Percentiles rank a stretch among this genome's conserved stretches.
phyloP scores from a whole-genome alignment of 2,888 invertebrate species.

The Ophion costatus region DNA sequence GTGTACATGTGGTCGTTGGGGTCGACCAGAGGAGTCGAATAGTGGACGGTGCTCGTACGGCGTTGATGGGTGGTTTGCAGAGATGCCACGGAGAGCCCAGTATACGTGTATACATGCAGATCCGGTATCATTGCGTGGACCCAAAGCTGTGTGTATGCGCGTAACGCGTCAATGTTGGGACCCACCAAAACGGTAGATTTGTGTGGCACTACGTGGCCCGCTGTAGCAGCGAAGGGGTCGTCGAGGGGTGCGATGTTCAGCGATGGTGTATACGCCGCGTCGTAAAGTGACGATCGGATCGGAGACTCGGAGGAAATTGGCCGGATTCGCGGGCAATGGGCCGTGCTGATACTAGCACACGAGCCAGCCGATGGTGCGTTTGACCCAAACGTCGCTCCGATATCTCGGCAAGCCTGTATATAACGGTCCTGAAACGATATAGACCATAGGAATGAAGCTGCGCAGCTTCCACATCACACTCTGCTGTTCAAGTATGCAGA shows the following conservation, averaged over 20 bases:
- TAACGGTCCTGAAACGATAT: background rate
- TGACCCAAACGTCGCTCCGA: slow-evolving; percentile 71
- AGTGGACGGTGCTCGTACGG: slow-evolving; percentile 43
- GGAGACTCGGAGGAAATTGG: slow-evolving; percentile 82
- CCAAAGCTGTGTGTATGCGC: slow-evolving; percentile 43
- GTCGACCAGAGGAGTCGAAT: slow-evolving; percentile 34
- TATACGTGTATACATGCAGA: background rate
- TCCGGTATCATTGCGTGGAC: slow-evolving; percentile 33
- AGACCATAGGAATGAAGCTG: background rate
- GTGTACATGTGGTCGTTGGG: slow-evolving; percentile 52
- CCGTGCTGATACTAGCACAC: slow-evolving; percentile 80
- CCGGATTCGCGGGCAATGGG: slow-evolving; percentile 83
- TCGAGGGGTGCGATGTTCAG: slow-evolving; percentile 37
- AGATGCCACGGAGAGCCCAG: slow-evolving; percentile 5
- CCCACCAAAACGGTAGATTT: slow-evolving; percentile 42
- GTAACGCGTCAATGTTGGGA: slow-evolving; percentile 43
- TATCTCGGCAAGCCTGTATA: slow-evolving; percentile 47
- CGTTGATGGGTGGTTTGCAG: slow-evolving; percentile 58
- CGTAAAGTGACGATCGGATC: slow-evolving; percentile 83
- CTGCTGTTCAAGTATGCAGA: background rate
- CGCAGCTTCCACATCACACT: background rate
- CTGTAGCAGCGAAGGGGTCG: slow-evolving; percentile 30
- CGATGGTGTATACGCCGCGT: slow-evolving; percentile 75
- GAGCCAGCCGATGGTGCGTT: slow-evolving; percentile 66
- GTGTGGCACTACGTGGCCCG: slow-evolving; percentile 36